A percentile compares a stretch with the other conserved stretches of the same genome.
Conservation (phyloP, 2,113 vertebrate genomes). For the Gila orcuttii region DNA sequence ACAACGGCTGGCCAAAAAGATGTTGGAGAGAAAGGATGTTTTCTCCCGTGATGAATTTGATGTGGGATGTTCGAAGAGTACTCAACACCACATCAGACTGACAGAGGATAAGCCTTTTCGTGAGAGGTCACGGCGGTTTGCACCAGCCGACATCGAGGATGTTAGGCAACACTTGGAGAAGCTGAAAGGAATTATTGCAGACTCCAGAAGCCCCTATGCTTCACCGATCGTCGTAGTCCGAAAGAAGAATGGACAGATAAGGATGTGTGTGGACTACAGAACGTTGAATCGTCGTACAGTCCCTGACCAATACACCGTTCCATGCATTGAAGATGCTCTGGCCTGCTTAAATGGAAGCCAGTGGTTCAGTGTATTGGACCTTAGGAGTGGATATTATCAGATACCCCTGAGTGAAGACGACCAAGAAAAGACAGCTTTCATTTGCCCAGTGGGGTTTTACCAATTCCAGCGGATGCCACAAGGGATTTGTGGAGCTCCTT, state of each 20-base stretch:
- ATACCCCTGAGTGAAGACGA: slow-evolving; percentile 8
- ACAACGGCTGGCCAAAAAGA: not conserved
- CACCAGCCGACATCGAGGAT: not conserved
- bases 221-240: slow-evolving; percentile 35
- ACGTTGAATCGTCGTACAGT: slow-evolving; percentile 4
- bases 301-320: slow-evolving; percentile 23
- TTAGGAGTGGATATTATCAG: slow-evolving; percentile 12
- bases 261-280: slow-evolving; percentile 41
- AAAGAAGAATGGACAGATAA: slow-evolving; percentile 30
- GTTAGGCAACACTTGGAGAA: not conserved
- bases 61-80: slow-evolving; percentile 1
- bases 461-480: not conserved
- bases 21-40: not conserved
- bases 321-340: not conserved
- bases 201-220: slow-evolving; percentile 37
- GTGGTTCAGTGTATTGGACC: slow-evolving; percentile 34
- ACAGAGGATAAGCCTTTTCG: not conserved
- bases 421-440: slow-evolving; percentile 14
- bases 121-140: not conserved
- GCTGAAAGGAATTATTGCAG: slow-evolving; percentile 27
- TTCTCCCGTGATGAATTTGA: not conserved
- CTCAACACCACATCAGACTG: slow-evolving; percentile 10
- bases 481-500: not conserved
- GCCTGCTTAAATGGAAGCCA: not conserved
- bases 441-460: slow-evolving; percentile 8